Evolutionary conservation across 2,888 invertebrate genomes (phyloP), one percentile per base, ranked within the genome.

Genomic region (Myopa tessellatipennis): DNA sequence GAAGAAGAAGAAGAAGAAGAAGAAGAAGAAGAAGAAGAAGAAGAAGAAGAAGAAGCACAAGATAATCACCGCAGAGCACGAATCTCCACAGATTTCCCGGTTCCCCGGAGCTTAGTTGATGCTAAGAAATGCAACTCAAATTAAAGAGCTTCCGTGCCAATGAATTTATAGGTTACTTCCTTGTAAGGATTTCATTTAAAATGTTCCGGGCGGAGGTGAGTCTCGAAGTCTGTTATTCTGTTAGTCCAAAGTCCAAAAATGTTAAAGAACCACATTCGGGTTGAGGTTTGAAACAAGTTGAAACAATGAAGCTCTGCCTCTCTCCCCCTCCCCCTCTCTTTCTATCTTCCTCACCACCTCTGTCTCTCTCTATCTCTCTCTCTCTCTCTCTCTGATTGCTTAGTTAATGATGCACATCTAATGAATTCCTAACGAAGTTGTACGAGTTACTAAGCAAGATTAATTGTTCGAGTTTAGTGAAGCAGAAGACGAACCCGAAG

Each of bases 121-220:
- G 45, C 45, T 3, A 8, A 1, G 45, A 45, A 45, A 45, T 6
- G 3, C 45, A 69, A 45, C 8, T 45, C n/a, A 69, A 69, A 34
- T 45, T 4, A 12, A 26, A 69, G 50, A 69, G 14, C 50, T 69
- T 69, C 69, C 69, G 50, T 45, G 52, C 69, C 50, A 69, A 69
- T 69, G 52, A 45, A 16, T 69, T 69, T 69, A 26, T 69, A 50
- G 69, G 69, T 69, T 69, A 69, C 45, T 26, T 6, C 45, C 45
- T 26, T 6, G 7, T 50, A 68, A 69, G 50, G 69, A 69, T 50
- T 69, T 50, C 6, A 52, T n/a, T 40, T 68, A 40, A 8, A 38
- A 26, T 50, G 69, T 26, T 69, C 26, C 50, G 14, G 45, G 18
- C 18, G 45, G 10, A 8, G 6, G 6, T 10, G 6, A 45, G 10